Evolutionary conservation across 1,140 invertebrate genomes (phyloP).

Genomic region (Dolichoris vasculosae): DNA sequence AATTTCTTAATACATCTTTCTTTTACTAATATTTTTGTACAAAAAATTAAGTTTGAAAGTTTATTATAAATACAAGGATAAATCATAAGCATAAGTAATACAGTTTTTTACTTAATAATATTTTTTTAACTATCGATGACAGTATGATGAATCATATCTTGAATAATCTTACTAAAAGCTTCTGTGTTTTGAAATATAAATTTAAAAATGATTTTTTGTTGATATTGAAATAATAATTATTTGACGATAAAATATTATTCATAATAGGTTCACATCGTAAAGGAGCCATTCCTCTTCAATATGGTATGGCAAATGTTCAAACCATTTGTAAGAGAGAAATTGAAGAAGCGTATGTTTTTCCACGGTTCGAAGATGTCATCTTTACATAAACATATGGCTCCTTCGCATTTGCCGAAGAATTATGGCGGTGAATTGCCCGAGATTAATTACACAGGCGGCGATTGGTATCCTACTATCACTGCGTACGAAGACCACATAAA

Average conservation of each 20-base stretch:
- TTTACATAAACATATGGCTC: conserved; percentile 81
- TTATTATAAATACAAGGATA: too few species aligned
- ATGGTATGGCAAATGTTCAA: conserved; percentile 92
- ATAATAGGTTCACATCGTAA: conserved; percentile 85
- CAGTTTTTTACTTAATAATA: too few species aligned
- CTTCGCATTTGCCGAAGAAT: conserved; percentile 82
- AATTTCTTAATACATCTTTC: too few species aligned
- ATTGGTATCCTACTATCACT: conserved; percentile 83
- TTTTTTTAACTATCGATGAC: too few species aligned
- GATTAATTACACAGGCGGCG: conserved; percentile 82
- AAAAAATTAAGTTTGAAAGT: too few species aligned
- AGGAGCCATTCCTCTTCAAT: conserved; percentile 91
- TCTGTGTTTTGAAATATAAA: too few species aligned
- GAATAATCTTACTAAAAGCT: too few species aligned
- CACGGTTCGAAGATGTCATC: conserved; percentile 84
- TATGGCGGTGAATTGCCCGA: conserved; percentile 84
- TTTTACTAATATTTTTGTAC: too few species aligned
- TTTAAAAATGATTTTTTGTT: too few species aligned
- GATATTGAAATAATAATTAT: too few species aligned
- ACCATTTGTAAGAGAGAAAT: conserved; percentile 89
- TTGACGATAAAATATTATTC: not conserved
- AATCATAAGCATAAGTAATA: too few species aligned
- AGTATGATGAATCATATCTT: too few species aligned
- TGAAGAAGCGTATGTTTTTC: conserved; percentile 85
- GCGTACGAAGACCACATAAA: conserved; percentile 78